phyloP scores from a whole-genome alignment of 2,113 vertebrate genomes.

The Hassar affinis region DNA sequence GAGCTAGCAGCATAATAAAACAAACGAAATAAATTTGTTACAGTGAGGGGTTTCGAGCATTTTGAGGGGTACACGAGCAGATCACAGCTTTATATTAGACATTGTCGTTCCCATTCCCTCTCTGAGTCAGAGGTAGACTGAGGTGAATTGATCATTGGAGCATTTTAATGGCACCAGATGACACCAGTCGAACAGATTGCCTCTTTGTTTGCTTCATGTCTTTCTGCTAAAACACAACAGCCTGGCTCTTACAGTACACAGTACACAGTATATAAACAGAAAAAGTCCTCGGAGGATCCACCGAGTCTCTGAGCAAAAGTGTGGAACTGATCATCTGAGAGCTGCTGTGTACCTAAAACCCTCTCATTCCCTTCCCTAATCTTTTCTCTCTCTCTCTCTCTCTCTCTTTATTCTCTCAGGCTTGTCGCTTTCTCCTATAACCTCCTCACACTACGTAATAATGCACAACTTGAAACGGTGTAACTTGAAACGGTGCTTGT shows the following conservation, averaged over 20 bases:
- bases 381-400: not conserved
- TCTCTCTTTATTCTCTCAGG: not conserved
- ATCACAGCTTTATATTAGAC: not conserved
- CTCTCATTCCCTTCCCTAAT: not conserved
- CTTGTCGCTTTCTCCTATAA: not conserved
- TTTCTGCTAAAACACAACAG: constrained; percentile 50
- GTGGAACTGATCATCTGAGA: not conserved
- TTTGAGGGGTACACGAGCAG: not conserved
- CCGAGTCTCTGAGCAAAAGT: not conserved
- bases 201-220: constrained; percentile 55
- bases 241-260: not conserved
- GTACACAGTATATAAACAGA: not conserved
- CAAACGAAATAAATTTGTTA: not conserved
- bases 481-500: constrained; percentile 17
- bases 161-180: constrained; percentile 51
- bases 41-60: not conserved
- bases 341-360: not conserved
- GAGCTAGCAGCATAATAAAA: not conserved
- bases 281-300: not conserved
- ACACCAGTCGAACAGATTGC: constrained; percentile 34
- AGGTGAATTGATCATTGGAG: constrained; percentile 17
- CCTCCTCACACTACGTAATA: not conserved
- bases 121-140: not conserved
- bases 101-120: not conserved
- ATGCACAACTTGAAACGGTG: constrained; percentile 19